These are phyloP conservation scores for Hipposideros larvatus DNA, from an alignment of 2,797 vertebrate genomes.

Conservation along the genomic window DNA sequence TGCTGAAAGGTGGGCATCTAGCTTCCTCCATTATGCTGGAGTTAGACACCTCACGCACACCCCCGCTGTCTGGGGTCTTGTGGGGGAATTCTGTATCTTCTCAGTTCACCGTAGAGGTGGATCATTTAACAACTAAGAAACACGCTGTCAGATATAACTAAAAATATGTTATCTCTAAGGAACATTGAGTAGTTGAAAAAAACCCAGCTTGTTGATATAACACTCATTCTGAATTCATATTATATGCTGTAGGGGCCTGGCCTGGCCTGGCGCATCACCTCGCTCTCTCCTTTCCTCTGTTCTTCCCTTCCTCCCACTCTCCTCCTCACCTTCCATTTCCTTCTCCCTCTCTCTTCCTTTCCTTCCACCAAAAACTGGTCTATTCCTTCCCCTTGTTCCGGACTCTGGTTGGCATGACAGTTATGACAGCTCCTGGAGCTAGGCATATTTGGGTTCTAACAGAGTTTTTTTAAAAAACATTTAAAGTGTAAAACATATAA, in stretches of 20 bases:
- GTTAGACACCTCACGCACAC: neutral
- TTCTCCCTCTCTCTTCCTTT: neutral
- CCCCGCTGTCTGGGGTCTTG: neutral
- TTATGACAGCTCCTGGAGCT: neutral
- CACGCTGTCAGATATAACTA: neutral
- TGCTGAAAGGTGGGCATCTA: neutral
- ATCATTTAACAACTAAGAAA: neutral
- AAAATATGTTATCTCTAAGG: neutral
- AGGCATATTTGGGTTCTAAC: neutral
- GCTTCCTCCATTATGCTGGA: neutral
- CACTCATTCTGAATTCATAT: neutral
- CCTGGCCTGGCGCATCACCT: accelerated
- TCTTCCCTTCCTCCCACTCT: neutral
- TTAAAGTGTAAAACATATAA: neutral
- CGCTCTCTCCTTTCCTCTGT: neutral
- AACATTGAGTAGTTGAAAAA: neutral
- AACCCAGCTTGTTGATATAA: neutral
- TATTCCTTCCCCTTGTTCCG: neutral
- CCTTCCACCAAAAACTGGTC: neutral
- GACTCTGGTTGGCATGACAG: neutral
- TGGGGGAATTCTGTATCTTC: neutral
- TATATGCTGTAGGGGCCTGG: neutral
- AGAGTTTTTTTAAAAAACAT: neutral
- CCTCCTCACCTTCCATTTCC: neutral
- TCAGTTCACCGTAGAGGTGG: neutral